Evolutionary conservation across 2,888 invertebrate species (phyloP), one percentile per base, ranked within the genome.

Genomic region (Icerya purchasi): DNA sequence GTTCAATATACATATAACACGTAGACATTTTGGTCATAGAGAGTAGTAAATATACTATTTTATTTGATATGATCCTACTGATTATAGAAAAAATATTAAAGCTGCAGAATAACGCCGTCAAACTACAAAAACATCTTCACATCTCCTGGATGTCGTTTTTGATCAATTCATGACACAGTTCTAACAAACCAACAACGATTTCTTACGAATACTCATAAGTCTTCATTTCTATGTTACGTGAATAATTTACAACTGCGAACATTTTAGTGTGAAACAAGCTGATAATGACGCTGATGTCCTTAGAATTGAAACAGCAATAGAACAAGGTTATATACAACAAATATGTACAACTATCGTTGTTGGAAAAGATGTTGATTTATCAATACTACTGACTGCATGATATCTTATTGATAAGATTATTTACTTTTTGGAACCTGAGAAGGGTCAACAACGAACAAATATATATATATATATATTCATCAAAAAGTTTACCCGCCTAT

Each of bases 181-280:
- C 36, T 14, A 36, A 36, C 36, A 36, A 36, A 36, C 36, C 36
- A 36, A 36, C 36, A 36, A 36, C 5, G 14, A 36, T 50, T 56
- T 56, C 50, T 50, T n/a, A 50, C 56, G 23, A 56, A 56, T 56
- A 50, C 1, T 56, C 50, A 56, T 56, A 56, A 56, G 50, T 36
- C 50, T 50, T 36, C 36, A 36, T 36, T 36, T 36, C 36, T 8
- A 36, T 36, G 14, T 36, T 36, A 36, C 14, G 14, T 36, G 5
- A 36, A 36, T 8, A 8, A 36, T 36, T 36, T 36, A 14, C 36
- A 36, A 36, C 36, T 8, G 36, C 36, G 14, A 36, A 36, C 14
- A 36, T 36, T 36, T 36, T 14, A 36, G 36, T 36, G n/a, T n/a
- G 36, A 36, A 36, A 36, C 36, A 36, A 14, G 8, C 36, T 36